phyloP scores from a whole-genome alignment of 2,888 invertebrate genomes.

The Metacarcinus magister region DNA sequence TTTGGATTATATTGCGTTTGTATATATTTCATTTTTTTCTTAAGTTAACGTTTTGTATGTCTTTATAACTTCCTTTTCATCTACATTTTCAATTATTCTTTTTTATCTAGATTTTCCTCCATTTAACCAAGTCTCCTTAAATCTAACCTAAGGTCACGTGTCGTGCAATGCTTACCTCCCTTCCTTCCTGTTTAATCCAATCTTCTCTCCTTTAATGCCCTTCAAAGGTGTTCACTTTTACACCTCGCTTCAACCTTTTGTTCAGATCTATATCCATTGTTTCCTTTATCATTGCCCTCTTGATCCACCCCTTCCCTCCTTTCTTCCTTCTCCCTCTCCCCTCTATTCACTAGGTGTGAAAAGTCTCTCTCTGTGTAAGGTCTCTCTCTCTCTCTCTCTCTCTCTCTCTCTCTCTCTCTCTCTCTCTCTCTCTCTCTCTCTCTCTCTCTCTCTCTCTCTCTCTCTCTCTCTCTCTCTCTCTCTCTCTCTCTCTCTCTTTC shows the following conservation, averaged over 20 bases:
- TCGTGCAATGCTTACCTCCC: background rate
- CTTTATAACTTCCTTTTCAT: too few species aligned
- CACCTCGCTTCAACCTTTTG: background rate
- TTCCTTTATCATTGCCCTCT: background rate
- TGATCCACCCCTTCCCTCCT: background rate
- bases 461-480: background rate
- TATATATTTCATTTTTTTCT: too few species aligned
- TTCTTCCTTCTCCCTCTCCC: background rate
- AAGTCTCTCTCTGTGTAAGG: too few species aligned
- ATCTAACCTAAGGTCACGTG: background rate
- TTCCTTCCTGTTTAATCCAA: background rate
- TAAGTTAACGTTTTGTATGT: too few species aligned
- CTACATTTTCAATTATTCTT: too few species aligned
- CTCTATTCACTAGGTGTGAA: background rate
- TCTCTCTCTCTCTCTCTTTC: background rate
- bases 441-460: background rate
- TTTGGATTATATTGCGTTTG: too few species aligned
- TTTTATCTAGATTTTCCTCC: too few species aligned
- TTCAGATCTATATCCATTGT: background rate
- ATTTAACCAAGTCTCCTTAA: too few species aligned
- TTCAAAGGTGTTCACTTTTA: background rate
- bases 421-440: conserved; percentile 26
- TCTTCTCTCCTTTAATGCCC: background rate
- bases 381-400: background rate
- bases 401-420: conserved; percentile 26